phyloP scores from a whole-genome alignment of 1,140 invertebrate species.

The Drosophila melanica region DNA sequence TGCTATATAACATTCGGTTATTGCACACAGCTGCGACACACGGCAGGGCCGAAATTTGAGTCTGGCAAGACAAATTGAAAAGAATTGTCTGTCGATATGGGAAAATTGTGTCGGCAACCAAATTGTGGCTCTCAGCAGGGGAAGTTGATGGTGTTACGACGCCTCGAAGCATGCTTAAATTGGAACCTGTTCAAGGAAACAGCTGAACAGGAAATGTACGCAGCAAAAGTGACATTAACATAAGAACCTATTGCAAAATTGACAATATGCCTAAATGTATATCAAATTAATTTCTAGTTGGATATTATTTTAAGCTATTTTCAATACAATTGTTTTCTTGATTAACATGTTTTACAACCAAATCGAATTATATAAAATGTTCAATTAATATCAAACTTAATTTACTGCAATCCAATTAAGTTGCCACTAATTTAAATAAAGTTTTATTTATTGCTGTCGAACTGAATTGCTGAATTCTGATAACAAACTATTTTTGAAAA shows the following conservation, averaged over 20 bases:
- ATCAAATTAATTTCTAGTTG: too few relatives aligned
- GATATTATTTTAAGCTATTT: too few relatives aligned
- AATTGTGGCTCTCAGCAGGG: slow-evolving; percentile 40
- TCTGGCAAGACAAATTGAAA: slow-evolving; percentile 32
- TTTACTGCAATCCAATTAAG: background rate
- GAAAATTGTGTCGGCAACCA: slow-evolving; percentile 28
- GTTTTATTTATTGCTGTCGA: slow-evolving; percentile 1
- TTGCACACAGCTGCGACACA: slow-evolving; percentile 11
- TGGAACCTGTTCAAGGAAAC: slow-evolving; percentile 24
- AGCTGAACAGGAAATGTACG: slow-evolving; percentile 2
- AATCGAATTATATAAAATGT: slow-evolving; percentile 1
- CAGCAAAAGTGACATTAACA: slow-evolving; percentile 1
- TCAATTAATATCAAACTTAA: background rate
- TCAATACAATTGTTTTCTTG: too few relatives aligned
- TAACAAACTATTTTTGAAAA: background rate
- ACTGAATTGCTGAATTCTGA: slow-evolving; percentile 1
- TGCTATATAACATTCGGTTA: slow-evolving; percentile 14
- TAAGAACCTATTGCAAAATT: too few relatives aligned
- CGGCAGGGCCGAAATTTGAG: slow-evolving; percentile 32
- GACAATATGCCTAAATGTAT: too few relatives aligned
- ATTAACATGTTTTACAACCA: background rate
- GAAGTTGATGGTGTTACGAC: slow-evolving; percentile 14
- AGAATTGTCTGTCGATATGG: slow-evolving; percentile 36
- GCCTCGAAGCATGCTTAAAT: slow-evolving; percentile 26
- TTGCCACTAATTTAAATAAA: slow-evolving; percentile 2